Conservation (phyloP, 2,797 vertebrate genomes). For the Antennarius maculatus region DNA sequence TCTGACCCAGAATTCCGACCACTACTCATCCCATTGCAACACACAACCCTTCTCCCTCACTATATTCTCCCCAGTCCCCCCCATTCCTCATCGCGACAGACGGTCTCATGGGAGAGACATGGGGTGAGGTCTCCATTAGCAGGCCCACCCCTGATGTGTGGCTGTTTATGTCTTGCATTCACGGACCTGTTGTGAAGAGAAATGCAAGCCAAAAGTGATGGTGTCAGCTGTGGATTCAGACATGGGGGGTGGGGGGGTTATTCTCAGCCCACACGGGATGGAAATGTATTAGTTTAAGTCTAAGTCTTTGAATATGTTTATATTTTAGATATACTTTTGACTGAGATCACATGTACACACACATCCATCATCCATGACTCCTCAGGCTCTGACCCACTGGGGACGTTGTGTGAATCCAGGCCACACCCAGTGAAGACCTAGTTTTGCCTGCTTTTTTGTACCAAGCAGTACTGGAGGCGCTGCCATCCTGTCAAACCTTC, state of each 20-base stretch:
- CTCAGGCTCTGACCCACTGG: slow-evolving; percentile 63
- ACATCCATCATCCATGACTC: slow-evolving; percentile 42
- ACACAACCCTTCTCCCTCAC: background rate
- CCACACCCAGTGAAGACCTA: slow-evolving; percentile 66
- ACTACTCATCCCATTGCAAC: background rate
- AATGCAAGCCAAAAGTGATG: slow-evolving; percentile 50
- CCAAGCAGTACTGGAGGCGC: slow-evolving; percentile 35
- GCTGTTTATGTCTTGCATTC: slow-evolving; percentile 33
- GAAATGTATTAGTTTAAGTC: slow-evolving; percentile 3
- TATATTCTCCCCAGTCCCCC: slow-evolving; percentile 16
- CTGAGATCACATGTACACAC: slow-evolving; percentile 18
- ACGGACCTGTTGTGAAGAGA: slow-evolving; percentile 22
- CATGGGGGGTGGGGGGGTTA: background rate
- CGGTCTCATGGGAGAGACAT: slow-evolving; percentile 58
- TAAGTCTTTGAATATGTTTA: background rate
- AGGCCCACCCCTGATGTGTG: slow-evolving; percentile 26
- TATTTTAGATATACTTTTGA: background rate
- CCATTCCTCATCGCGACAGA: slow-evolving; percentile 58
- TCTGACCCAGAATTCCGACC: slow-evolving; percentile 68
- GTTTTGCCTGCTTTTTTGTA: slow-evolving; percentile 48
- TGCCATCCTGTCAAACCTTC: background rate
- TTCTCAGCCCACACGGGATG: slow-evolving; percentile 11
- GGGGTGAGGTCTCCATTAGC: slow-evolving; percentile 80
- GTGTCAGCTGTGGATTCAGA: slow-evolving; percentile 46
- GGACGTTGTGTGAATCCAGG: slow-evolving; percentile 69